These are phyloP conservation scores for Anodontia alba DNA, from an alignment of 2,888 invertebrate genomes.

Conservation along the genomic window DNA sequence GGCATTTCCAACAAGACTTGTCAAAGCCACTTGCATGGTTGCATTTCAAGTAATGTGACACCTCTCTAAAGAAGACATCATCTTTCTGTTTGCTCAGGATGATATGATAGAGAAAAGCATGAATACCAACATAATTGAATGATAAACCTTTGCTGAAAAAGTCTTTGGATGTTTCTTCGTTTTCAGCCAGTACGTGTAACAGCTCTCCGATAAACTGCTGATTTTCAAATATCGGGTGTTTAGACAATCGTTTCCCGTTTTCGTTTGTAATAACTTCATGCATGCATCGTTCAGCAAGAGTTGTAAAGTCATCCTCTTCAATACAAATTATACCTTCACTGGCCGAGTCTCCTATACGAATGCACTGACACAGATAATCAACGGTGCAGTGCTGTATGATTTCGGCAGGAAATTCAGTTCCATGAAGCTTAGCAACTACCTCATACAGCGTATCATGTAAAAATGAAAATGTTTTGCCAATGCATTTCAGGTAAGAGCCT, in stretches of 20 bases:
- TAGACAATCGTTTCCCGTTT: background rate
- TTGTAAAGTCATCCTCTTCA: background rate
- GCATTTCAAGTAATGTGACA: background rate
- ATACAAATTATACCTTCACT: background rate
- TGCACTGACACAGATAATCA: background rate
- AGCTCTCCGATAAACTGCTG: background rate
- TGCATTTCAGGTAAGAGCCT: background rate
- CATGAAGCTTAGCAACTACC: background rate
- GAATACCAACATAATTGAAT: background rate
- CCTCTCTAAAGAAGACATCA: background rate
- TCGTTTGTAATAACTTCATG: background rate
- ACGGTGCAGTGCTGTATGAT: background rate
- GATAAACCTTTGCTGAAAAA: background rate
- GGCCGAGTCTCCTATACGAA: background rate
- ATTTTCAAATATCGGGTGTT: background rate
- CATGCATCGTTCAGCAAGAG: background rate
- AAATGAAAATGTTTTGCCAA: background rate
- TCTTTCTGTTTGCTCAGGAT: background rate
- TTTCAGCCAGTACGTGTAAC: background rate
- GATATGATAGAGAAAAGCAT: background rate
- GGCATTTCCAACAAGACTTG: background rate
- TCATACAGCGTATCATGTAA: conserved; percentile 1
- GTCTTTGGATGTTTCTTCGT: background rate
- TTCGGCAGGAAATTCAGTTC: background rate
- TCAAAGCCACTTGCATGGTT: background rate